Conservation (phyloP, 2,888 invertebrate species). For the Sminthurinus aureus region DNA sequence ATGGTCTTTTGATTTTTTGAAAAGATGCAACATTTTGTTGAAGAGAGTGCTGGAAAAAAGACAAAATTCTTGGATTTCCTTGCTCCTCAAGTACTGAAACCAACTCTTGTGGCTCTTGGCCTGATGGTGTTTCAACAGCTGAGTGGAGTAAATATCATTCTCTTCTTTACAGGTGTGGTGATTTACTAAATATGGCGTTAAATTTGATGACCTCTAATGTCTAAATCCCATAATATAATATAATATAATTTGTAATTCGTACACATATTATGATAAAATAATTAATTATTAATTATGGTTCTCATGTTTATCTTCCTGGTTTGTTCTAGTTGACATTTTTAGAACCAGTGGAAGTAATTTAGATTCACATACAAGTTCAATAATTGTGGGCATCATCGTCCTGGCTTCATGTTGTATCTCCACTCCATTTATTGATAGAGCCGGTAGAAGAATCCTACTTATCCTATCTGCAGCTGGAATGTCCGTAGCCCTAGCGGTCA, state of each 20-base stretch:
- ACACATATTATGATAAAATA: too few species aligned
- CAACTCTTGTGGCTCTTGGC: conserved; percentile 76
- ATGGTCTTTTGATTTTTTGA: background rate
- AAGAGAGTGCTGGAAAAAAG: background rate
- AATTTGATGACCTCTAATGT: too few species aligned
- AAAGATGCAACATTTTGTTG: background rate
- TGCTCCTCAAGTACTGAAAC: conserved; percentile 67
- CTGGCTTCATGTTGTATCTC: conserved; percentile 66
- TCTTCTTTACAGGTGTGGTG: conserved; percentile 75
- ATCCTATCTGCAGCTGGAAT: conserved; percentile 78
- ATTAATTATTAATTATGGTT: too few species aligned
- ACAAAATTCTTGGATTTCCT: background rate
- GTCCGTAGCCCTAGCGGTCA: conserved; percentile 72
- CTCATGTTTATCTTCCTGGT: too few species aligned
- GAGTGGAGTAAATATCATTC: conserved; percentile 77
- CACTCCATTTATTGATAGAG: conserved; percentile 76
- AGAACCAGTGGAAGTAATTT: conserved; percentile 71
- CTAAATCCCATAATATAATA: too few species aligned
- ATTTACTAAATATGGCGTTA: too few species aligned
- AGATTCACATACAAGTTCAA: conserved; percentile 68
- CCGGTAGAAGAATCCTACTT: conserved; percentile 80
- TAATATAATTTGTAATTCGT: too few species aligned
- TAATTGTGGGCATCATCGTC: conserved; percentile 69
- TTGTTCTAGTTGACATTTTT: conserved; percentile 70
- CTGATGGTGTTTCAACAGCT: conserved; percentile 79